Conservation (phyloP, 92 coral and sea anemone species). For the Virgularia gustaviana region DNA sequence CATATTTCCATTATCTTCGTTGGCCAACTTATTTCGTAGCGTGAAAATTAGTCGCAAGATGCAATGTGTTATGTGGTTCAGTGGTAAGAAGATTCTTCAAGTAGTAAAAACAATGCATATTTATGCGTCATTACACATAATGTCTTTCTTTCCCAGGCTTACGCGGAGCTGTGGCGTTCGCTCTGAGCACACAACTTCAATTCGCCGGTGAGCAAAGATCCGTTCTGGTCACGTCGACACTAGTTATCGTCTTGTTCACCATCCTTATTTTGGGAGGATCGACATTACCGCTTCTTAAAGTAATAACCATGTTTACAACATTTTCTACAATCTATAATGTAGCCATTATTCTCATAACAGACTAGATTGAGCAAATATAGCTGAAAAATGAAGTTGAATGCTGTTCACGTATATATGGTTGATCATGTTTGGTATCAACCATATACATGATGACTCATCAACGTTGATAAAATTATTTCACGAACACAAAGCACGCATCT, state of each 20-base stretch:
- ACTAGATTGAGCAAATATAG: too few species aligned
- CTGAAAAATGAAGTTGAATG: background rate
- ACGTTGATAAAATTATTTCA: too few species aligned
- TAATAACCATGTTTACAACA: constrained; percentile 3
- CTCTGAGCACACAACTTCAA: constrained; percentile 90
- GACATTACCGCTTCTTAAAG: constrained; percentile 91
- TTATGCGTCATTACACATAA: background rate
- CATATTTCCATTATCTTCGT: constrained; percentile 82
- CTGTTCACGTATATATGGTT: background rate
- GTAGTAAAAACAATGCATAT: too few species aligned
- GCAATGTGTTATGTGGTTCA: constrained; percentile 94
- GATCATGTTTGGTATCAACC: too few species aligned
- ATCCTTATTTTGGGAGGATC: constrained; percentile 85
- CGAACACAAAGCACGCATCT: too few species aligned
- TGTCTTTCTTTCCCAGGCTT: constrained; percentile 57
- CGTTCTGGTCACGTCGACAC: constrained; percentile 89
- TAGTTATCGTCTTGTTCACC: constrained; percentile 87
- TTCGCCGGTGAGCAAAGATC: constrained; percentile 83
- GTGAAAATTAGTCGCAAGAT: constrained; percentile 72
- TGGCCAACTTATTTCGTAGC: constrained; percentile 88
- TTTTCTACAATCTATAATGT: too few species aligned
- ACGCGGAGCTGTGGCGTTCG: constrained; percentile 97
- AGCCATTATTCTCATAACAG: too few species aligned
- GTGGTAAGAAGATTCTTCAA: constrained; percentile 60
- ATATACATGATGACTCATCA: too few species aligned